Conservation (phyloP, 1,140 invertebrate genomes). For the Sitophilus oryzae region DNA sequence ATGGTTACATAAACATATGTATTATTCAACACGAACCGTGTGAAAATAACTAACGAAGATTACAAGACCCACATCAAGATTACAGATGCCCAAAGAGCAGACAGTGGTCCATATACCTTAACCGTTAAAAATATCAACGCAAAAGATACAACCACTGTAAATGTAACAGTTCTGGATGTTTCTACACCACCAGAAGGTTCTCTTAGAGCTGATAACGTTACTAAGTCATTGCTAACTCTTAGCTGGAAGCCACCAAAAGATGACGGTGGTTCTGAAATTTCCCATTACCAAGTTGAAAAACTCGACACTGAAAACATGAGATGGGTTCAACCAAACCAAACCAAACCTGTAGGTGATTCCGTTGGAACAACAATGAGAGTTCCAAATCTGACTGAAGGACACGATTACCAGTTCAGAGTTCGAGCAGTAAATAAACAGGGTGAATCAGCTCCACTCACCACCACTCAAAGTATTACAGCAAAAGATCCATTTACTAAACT, state of each 20-base stretch:
- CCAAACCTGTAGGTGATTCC: constrained; percentile 76
- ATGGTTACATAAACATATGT: constrained; percentile 82
- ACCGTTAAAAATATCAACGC: constrained; percentile 90
- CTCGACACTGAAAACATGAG: constrained; percentile 88
- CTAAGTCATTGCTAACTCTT: constrained; percentile 75
- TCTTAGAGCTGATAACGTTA: constrained; percentile 72
- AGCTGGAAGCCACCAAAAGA: constrained; percentile 87
- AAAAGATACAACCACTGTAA: constrained; percentile 78
- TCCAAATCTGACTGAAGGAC: constrained; percentile 83
- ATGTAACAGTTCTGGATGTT: constrained; percentile 80
- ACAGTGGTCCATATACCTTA: constrained; percentile 85
- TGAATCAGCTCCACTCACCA: constrained; percentile 82
- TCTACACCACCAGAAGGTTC: constrained; percentile 86
- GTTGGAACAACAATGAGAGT: constrained; percentile 61
- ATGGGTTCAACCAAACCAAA: no score
- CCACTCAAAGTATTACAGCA: constrained; percentile 80
- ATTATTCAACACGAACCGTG: constrained; percentile 71
- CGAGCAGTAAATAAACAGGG: constrained; percentile 92
- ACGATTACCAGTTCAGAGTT: constrained; percentile 93
- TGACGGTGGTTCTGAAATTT: constrained; percentile 86
- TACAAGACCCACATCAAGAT: constrained; percentile 84
- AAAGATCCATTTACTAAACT: constrained; percentile 93
- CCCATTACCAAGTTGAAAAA: constrained; percentile 90
- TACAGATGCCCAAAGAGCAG: constrained; percentile 80
- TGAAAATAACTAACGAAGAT: constrained; percentile 78